Base-by-base conservation (phyloP, 2,113 vertebrate species). In the Synodontis membranacea region DNA sequence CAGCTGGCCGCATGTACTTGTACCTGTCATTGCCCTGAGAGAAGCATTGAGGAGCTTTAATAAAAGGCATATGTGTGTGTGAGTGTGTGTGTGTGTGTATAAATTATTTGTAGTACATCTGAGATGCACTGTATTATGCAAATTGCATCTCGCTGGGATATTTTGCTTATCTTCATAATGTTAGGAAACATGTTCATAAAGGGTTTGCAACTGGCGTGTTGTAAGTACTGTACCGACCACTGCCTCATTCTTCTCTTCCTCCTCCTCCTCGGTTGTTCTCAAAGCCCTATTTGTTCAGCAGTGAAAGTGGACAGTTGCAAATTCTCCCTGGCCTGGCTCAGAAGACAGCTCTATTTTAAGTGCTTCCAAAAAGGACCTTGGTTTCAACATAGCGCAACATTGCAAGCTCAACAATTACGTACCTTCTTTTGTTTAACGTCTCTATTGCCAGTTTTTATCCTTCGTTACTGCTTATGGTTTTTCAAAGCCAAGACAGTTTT, bases 241-340 rank as follows among this genome's bases (percentile, higher is more conserved):
- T 50, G 74, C 31, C 56, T 68, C 66, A 82, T 82, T 75, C 58
- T 75, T 82, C 56, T 82, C 76, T 68, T 14, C 58, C 44, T 46
- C 75, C 64, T 50, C 78, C 48, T 54, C 74, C 62, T 56, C 37
- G 58, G 10, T 60, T 8, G 5, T 54, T 7, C 56, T 88, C 85
- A 90, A 90, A 88, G 87, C 84, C 60, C 74, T 58, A 88, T 84
- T 90, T 91, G 80, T 92, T 83, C 52, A 80, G 34, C 48, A 50
- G 87, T 86, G 74, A 88, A 84, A 86, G 31, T 58, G 19, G 82
- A 31, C 70, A 82, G 39, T 60, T 72, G 34, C 74, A 70, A 64
- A 76, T 74, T 80, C 48, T 85, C 62, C 62, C 82, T 52, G 79
- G 19, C 60, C 31, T 78, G 84, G 60, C 58, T 84, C n/a, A 34